These are phyloP conservation scores for Phrynocephalus guinanensis DNA, from an alignment of 2,797 vertebrate genomes.

Conservation along the genomic window DNA sequence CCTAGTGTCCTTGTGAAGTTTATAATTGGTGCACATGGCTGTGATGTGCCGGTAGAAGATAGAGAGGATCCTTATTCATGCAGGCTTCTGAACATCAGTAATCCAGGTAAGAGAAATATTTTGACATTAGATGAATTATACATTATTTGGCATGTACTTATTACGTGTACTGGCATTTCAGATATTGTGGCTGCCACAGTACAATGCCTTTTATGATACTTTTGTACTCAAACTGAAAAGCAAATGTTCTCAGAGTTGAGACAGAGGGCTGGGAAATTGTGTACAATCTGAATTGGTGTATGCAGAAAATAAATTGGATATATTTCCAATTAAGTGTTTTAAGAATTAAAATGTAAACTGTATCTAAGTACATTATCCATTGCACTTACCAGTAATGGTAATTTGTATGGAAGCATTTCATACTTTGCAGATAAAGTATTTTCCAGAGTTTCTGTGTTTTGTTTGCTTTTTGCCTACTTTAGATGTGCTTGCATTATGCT, in stretches of 20 bases:
- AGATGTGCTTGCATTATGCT: slow-evolving; percentile 2
- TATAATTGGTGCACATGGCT: slow-evolving; percentile 90
- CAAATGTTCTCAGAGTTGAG: background rate
- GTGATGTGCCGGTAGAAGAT: slow-evolving; percentile 91
- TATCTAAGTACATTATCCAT: background rate
- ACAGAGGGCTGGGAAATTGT: background rate
- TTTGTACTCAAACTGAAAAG: background rate
- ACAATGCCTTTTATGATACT: background rate
- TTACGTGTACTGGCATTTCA: background rate
- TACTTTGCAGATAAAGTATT: slow-evolving; percentile 3
- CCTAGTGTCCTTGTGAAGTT: slow-evolving; percentile 95
- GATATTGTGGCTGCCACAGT: background rate
- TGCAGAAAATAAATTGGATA: background rate
- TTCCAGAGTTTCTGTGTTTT: slow-evolving; percentile 15
- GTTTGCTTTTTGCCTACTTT: slow-evolving; percentile 9
- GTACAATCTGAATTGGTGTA: slow-evolving; percentile 1
- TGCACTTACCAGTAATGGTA: slow-evolving; percentile 3
- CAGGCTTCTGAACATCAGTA: slow-evolving; percentile 90
- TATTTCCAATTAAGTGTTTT: slow-evolving; percentile 2
- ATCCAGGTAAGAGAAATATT: slow-evolving; percentile 81
- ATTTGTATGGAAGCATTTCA: slow-evolving; percentile 20
- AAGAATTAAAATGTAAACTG: background rate
- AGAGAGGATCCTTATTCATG: slow-evolving; percentile 95
- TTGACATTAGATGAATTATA: background rate
- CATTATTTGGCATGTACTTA: background rate